These are phyloP conservation scores for Triplophysa siluroides DNA, from an alignment of 2,113 vertebrate species.

Conservation along the genomic window DNA sequence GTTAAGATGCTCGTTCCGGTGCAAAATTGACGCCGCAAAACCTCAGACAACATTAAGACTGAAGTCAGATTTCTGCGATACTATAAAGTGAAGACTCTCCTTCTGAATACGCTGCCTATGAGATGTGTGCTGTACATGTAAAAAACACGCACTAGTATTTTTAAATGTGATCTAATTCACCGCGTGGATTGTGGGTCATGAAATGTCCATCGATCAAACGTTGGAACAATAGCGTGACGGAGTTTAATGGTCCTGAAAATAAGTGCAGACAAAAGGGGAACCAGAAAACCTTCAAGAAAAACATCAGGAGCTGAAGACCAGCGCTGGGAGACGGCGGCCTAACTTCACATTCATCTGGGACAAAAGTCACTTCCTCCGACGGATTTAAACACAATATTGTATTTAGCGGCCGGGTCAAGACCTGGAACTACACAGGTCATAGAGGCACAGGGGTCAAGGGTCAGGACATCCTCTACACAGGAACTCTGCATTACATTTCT, in stretches of 20 bases:
- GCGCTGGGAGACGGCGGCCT: background rate
- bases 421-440: conserved; percentile 17
- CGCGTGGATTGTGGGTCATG: background rate
- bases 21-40: background rate
- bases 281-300: background rate
- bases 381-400: conserved; percentile 41
- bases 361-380: conserved; percentile 39
- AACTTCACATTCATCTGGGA: conserved; percentile 30
- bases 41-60: background rate
- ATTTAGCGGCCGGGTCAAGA: conserved; percentile 22
- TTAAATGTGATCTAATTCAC: no score
- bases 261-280: conserved; percentile 34
- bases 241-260: conserved; percentile 43
- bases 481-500: no score
- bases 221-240: conserved; percentile 36
- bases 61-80: background rate
- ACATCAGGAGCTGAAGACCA: background rate
- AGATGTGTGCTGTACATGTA: no score
- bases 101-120: background rate
- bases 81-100: no score
- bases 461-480: background rate
- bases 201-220: conserved; percentile 32
- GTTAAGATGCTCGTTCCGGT: conserved; percentile 15
- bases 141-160: no score
- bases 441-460: conserved; percentile 13